Evolutionary conservation across 2,888 invertebrate species (phyloP), one percentile per base, ranked within the genome.

Genomic region (Lasiommata megera): DNA sequence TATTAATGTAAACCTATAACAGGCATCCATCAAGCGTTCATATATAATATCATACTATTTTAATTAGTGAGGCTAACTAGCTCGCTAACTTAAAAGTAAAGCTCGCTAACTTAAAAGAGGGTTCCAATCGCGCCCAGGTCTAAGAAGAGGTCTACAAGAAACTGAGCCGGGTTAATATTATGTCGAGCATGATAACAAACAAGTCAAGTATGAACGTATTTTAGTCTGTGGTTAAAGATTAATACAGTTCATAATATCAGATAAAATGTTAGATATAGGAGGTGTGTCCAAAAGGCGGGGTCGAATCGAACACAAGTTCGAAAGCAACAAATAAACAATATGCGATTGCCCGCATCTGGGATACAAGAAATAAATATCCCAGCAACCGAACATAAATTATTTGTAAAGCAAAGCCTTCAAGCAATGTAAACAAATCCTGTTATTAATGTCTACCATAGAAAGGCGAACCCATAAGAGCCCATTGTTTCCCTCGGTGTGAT

Each of bases 201-300:
- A 23, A 23, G 3, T 3, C 2, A 23, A 23, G 23, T 29, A 12
- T 23, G 16, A 14, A 46, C 14, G 9, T 31, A 14, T 31, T 29
- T 12, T 14, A 14, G 12, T 46, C 46, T 46, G 16, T 31, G 46
- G 48, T 18, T 8, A 37, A 48, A 48, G 36, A 50, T 58, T 58
- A 58, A 50, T 55, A 60, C 54, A 48, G 57, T 60, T 44, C 54
- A 40, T 58, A 57, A 60, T 53, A 57, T 57, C 62, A 59, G 56
- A 64, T 59, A 63, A 57, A 59, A 61, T 52, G 56, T 56, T 58
- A 60, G 63, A 61, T 62, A 60, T 46, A 58, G 36, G 57, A 60
- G 88, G 89, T 75, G 89, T 85, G 85, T 73, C 80, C 60, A 54
- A 48, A 71, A 70, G 88, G 89, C 86, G 88, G 84, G 72, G 79